Evolutionary conservation across 2,888 invertebrate genomes (phyloP), one percentile per base, ranked within the genome.

Genomic region (Pristionchus maxplancki): DNA sequence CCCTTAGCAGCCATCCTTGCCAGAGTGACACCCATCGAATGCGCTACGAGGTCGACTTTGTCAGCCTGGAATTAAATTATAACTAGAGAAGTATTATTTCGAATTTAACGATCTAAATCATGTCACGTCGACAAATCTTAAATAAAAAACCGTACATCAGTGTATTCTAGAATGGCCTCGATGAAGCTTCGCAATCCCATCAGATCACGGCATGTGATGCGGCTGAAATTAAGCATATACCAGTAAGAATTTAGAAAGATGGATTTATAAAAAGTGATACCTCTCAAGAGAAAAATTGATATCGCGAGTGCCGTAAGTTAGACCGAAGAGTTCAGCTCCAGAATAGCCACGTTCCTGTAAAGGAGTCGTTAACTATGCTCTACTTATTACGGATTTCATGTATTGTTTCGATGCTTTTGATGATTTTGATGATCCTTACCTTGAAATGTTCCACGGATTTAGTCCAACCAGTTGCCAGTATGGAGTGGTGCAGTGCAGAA

Each of bases 261-360:
- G 17, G 3, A 24, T 44, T 24, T 17, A 40, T 44, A 17, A n/a
- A 37, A n/a, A n/a, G 24, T 81, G 62, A 24, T 34, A 91, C 90
- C 89, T 91, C 0, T 83, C 88, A 83, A 90, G 89, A 0, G 93
- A 90, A 62, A 90, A 89, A 1, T 89, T 82, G 44, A 92, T 89
- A 82, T 92, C 90, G 17, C 92, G 85, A 40, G 91, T 91, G 15
- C 93, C 93, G 87, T 93, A 93, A 17, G 93, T 93, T 37, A 93
- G 89, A n/a, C 93, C 93, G 88, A 93, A 93, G 28, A 93, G 89
- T 81, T 93, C 93, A 17, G 91, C 90, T 0, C 89, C 40, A 8
- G 90, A 89, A 85, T 93, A 93, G 13, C 92, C 93, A 9, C 89
- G 90, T 5, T 85, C 64, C 20, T 88, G 31, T 28, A 81, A 17